A percentile compares a stretch with the other conserved stretches of the same genome.
Conservation (phyloP, 2,888 invertebrate genomes). For the Lysandra bellargus region DNA sequence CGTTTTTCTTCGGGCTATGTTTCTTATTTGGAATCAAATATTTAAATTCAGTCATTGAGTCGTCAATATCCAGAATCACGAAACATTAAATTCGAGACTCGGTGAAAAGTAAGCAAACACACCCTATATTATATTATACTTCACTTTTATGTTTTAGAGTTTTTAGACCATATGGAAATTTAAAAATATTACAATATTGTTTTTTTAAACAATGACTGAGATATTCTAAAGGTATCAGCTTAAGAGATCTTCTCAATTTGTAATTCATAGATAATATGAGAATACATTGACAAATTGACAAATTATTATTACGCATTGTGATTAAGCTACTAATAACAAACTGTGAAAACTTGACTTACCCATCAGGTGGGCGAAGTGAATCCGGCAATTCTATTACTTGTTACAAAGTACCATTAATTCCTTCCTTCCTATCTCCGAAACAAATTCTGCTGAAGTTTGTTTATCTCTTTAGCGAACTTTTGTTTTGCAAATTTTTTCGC, state of each 20-base stretch:
- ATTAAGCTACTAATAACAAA: neutral
- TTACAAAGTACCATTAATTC: slow-evolving; percentile 14
- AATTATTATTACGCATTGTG: too few species aligned
- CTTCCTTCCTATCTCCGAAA: slow-evolving; percentile 10
- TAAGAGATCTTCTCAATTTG: too few species aligned
- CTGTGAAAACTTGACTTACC: neutral
- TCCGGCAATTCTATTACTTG: neutral
- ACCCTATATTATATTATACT: too few species aligned
- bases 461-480: slow-evolving; percentile 15
- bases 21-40: neutral
- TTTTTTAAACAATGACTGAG: too few species aligned
- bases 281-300: too few species aligned
- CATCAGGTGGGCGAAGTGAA: neutral
- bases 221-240: too few species aligned
- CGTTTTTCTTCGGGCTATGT: neutral
- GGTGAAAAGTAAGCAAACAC: too few species aligned
- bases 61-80: too few species aligned
- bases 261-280: too few species aligned
- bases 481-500: slow-evolving; percentile 14
- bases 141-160: too few species aligned
- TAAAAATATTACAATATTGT: too few species aligned
- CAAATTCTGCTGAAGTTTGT: slow-evolving; percentile 6
- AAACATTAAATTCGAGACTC: neutral
- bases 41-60: neutral
- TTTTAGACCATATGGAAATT: too few species aligned